Base-by-base conservation (phyloP, 2,888 invertebrate genomes). In the Drosophila ustulata region DNA sequence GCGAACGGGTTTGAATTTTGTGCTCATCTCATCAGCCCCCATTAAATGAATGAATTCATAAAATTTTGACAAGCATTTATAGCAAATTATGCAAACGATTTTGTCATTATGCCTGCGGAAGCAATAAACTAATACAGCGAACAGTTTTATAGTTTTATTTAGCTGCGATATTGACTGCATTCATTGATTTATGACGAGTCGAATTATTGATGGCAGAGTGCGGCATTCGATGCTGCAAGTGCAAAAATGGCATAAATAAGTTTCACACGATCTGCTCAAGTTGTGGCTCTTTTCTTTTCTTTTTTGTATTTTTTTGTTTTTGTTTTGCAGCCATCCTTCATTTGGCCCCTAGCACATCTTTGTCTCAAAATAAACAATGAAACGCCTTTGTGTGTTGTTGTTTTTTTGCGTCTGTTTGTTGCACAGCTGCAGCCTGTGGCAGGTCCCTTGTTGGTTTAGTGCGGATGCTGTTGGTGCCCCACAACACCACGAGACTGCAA, bases 331-430 rank as follows among this genome's bases (percentile, higher is more conserved):
- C 8, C 78, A 77, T 73, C 75, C 59, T 64, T 61, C 56, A 56
- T 59, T 61, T 39, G 39, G 51, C 74, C 56, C 11, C 51, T 58
- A 56, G 56, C 75, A 47, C 45, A 74, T 26, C 63, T 64, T 64
- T 75, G 75, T 71, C 71, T 75, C 76, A 76, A 79, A 76, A 79
- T 75, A 76, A 76, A 76, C 76, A 76, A 79, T 66, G 63, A 30
- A 50, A 66, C 52, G 75, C 69, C 78, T 79, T 57, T 74, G 59
- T 75, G 50, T 18, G 58, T 39, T 57, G 43, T n/a, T n/a, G n/a
- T 46, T 45, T 46, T 52, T 26, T 18, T 18, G 18, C 18, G 18
- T 18, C 18, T 18, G 1, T 18, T 18, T 18, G 49, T 32, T 45
- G 39, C 30, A 26, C 43, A 46, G 37, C 26, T 63, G 11, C 32